phyloP scores from a whole-genome alignment of 2,888 invertebrate genomes.

The Blera fallax region DNA sequence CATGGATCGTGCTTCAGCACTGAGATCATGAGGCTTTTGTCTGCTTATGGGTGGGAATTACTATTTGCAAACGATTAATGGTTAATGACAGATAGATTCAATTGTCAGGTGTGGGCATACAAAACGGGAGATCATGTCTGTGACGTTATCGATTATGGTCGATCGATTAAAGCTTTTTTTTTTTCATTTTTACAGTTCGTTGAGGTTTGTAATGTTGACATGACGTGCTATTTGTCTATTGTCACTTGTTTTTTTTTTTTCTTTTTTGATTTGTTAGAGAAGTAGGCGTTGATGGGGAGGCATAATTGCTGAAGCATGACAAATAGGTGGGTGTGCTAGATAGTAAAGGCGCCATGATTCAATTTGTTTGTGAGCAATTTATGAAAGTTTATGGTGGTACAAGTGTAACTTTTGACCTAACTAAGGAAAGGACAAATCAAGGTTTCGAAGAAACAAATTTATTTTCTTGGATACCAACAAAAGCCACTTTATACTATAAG shows the following conservation, averaged over 20 bases:
- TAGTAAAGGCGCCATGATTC: no score
- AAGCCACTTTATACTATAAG: no score
- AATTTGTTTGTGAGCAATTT: no score
- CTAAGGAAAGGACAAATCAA: no score
- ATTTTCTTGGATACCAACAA: no score
- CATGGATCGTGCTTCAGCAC: slow-evolving; percentile 33
- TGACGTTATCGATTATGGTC: slow-evolving; percentile 43
- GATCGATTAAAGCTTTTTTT: neutral
- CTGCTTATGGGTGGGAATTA: neutral
- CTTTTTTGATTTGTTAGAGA: neutral
- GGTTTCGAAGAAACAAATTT: no score
- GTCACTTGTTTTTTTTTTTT: slow-evolving; percentile 6
- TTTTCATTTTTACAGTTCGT: neutral
- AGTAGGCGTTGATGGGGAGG: slow-evolving; percentile 32
- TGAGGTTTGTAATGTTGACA: neutral
- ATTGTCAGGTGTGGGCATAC: slow-evolving; percentile 63
- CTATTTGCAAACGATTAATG: slow-evolving; percentile 38
- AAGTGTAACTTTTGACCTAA: no score
- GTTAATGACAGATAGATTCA: slow-evolving; percentile 49
- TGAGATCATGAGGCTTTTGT: slow-evolving; percentile 12
- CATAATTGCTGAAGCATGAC: neutral
- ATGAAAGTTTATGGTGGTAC: no score
- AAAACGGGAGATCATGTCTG: slow-evolving; percentile 47
- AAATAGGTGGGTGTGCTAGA: no score
- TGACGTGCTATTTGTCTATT: slow-evolving; percentile 47